Evolutionary conservation across 2,113 vertebrate genomes (phyloP).

Genomic region (Anthoscopus minutus): DNA sequence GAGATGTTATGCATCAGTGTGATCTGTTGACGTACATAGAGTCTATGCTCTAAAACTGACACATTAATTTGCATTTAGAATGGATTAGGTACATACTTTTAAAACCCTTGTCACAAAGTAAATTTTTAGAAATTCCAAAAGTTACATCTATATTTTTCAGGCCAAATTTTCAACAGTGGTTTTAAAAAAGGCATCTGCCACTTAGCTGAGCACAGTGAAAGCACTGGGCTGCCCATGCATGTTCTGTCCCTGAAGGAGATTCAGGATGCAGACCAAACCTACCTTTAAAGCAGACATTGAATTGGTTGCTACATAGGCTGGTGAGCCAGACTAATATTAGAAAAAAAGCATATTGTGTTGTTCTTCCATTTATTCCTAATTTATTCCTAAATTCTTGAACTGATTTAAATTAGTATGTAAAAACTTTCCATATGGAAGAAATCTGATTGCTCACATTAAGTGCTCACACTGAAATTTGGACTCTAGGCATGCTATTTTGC

Average conservation of each 20-base stretch:
- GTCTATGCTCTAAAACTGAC: not conserved
- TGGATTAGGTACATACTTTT: not conserved
- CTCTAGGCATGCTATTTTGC: not conserved
- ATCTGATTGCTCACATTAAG: not conserved
- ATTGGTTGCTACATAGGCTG: not conserved
- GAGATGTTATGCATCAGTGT: not conserved
- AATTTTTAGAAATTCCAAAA: constrained; percentile 7
- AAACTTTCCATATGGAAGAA: not conserved
- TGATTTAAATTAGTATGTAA: not conserved
- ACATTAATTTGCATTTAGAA: not conserved
- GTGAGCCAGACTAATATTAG: not conserved
- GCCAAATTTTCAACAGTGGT: not conserved
- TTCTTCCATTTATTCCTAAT: not conserved
- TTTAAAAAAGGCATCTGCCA: not conserved
- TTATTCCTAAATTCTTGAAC: not conserved
- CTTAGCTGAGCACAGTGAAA: not conserved
- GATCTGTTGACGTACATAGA: not conserved
- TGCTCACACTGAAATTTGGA: not conserved
- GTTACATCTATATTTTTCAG: not conserved
- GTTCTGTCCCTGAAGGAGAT: not conserved
- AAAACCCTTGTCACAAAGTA: not conserved
- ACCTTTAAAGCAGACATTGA: not conserved
- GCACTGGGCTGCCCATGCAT: not conserved
- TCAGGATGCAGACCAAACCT: not conserved
- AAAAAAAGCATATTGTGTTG: not conserved